phyloP scores from a whole-genome alignment of 2,113 vertebrate species.

The Cathartes aura region DNA sequence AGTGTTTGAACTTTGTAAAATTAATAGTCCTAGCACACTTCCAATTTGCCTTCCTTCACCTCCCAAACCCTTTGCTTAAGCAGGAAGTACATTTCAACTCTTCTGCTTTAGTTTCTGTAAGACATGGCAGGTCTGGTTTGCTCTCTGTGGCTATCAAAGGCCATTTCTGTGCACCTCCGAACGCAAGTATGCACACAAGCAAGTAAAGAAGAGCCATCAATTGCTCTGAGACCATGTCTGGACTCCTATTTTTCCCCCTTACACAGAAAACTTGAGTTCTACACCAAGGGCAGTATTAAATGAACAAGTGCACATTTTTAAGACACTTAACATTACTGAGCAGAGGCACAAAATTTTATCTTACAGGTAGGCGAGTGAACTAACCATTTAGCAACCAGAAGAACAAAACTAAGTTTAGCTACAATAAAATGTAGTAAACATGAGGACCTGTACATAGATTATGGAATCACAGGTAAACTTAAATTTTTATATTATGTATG shows the following conservation, averaged over 20 bases:
- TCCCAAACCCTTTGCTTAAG: not conserved
- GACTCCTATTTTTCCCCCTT: not conserved
- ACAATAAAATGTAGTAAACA: not conserved
- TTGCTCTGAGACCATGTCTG: not conserved
- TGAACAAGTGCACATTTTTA: not conserved
- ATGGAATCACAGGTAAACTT: not conserved
- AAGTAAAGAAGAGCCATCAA: too few relatives aligned
- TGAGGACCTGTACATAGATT: not conserved
- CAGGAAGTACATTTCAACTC: not conserved
- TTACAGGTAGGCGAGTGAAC: rapidly evolving
- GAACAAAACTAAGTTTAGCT: not conserved
- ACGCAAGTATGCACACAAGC: not conserved
- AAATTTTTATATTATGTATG: rapidly evolving
- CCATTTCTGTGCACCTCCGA: not conserved
- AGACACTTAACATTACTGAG: not conserved
- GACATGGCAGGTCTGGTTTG: not conserved
- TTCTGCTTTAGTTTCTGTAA: not conserved
- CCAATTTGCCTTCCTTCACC: not conserved
- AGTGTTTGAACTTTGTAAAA: not conserved
- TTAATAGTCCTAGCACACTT: not conserved
- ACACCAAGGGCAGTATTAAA: not conserved
- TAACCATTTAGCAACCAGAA: not conserved
- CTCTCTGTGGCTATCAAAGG: not conserved
- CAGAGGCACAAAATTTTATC: not conserved
- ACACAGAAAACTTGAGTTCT: not conserved